phyloP scores from a whole-genome alignment of 2,113 vertebrate species.

The Melanocharis versteri region DNA sequence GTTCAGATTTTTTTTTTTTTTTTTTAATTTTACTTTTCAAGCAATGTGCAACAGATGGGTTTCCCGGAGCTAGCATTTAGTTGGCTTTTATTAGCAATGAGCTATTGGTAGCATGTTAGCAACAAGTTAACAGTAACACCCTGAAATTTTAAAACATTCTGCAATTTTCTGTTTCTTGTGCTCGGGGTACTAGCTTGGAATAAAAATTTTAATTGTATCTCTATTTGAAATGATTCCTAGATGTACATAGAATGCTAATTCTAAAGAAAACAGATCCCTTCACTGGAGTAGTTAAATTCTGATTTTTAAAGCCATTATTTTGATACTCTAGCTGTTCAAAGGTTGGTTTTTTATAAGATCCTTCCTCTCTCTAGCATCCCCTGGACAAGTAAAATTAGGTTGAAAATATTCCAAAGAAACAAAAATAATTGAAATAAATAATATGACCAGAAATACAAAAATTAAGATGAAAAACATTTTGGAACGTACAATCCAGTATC shows the following conservation, averaged over 20 bases:
- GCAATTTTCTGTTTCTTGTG: not conserved
- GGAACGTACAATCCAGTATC: not conserved
- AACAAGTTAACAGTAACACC: not conserved
- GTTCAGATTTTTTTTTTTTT: not conserved
- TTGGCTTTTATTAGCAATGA: not conserved
- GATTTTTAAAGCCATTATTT: not conserved
- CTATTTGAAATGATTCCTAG: not conserved
- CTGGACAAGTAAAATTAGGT: not conserved
- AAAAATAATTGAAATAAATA: not conserved
- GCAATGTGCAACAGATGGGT: not conserved
- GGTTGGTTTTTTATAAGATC: not conserved
- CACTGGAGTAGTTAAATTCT: not conserved
- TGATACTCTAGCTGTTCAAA: not conserved
- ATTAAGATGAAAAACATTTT: not conserved
- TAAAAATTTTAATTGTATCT: not conserved
- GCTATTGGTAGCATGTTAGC: not conserved
- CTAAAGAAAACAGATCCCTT: not conserved
- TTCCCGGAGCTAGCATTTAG: not conserved
- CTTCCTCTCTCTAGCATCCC: not conserved
- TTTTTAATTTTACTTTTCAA: not conserved
- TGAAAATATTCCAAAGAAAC: not conserved
- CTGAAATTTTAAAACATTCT: not conserved
- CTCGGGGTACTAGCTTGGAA: not conserved
- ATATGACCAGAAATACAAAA: not conserved
- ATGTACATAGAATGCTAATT: not conserved